A percentile compares a stretch with the other conserved stretches of the same genome.
Conservation (phyloP, 2,888 invertebrate species). For the Drymonia ruficornis region DNA sequence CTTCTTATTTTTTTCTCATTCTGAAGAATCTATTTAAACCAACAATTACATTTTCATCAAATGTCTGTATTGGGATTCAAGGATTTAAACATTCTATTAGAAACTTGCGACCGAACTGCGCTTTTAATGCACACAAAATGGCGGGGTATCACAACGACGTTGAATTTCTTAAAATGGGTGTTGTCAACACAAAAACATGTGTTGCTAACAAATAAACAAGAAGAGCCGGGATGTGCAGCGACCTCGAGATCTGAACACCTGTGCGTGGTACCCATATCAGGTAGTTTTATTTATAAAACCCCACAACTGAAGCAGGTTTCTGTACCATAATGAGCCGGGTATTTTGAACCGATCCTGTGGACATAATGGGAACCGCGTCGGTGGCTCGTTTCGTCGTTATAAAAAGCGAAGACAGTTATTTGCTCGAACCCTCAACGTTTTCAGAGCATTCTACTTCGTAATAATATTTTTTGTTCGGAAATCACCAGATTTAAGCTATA, state of each 20-base stretch:
- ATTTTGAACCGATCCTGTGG: conserved; percentile 22
- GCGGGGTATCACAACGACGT: neutral
- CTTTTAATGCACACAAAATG: neutral
- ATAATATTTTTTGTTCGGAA: neutral
- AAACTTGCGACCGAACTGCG: neutral
- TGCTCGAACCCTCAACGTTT: neutral
- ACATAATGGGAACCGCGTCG: conserved; percentile 19
- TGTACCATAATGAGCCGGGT: conserved; percentile 33
- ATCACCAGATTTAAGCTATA: neutral
- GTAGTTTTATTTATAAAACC: conserved; percentile 55
- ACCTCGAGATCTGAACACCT: conserved; percentile 53
- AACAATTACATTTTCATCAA: no score
- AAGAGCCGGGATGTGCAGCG: conserved; percentile 40
- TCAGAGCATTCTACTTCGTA: neutral
- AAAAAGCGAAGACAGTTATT: neutral
- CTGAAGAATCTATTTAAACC: no score
- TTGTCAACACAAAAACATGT: conserved; percentile 28
- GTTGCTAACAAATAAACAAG: conserved; percentile 24
- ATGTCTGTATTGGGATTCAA: neutral
- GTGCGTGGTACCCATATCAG: conserved; percentile 42
- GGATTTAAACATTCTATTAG: neutral
- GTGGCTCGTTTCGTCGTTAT: conserved; percentile 11
- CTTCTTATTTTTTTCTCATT: no score
- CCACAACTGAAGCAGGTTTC: conserved; percentile 44
- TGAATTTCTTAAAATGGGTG: neutral